phyloP scores from a whole-genome alignment of 2,113 vertebrate genomes.

The Chunga burmeisteri region DNA sequence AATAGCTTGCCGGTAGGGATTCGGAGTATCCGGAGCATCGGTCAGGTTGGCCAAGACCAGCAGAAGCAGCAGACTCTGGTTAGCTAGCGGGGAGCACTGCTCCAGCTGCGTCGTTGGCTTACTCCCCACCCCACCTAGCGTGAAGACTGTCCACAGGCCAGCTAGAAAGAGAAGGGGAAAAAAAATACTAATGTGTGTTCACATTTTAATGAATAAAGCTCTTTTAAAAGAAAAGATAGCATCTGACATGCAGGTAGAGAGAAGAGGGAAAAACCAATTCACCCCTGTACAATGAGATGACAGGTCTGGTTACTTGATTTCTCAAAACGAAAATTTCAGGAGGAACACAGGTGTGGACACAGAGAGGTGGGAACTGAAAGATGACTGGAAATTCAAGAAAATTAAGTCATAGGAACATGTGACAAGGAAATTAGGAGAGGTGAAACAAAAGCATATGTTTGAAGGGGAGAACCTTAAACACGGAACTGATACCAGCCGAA shows the following conservation, averaged over 20 bases:
- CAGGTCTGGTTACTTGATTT: no score
- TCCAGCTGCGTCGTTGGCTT: slow-evolving; percentile 78
- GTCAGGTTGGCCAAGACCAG: slow-evolving; percentile 92
- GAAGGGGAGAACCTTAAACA: not conserved
- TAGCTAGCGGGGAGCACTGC: slow-evolving; percentile 89
- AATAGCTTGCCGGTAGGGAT: slow-evolving; percentile 93
- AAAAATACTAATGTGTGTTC: not conserved
- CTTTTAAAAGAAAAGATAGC: not conserved
- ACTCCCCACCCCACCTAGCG: slow-evolving; percentile 87
- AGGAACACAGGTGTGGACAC: not conserved
- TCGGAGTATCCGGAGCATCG: slow-evolving; percentile 85
- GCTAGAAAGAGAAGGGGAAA: slow-evolving; percentile 70
- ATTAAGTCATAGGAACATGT: not conserved
- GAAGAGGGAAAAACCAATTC: not conserved
- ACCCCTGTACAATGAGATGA: not conserved
- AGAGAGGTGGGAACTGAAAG: not conserved
- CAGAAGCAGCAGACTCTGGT: slow-evolving; percentile 94
- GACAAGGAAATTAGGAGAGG: not conserved
- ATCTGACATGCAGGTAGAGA: not conserved
- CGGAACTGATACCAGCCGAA: not conserved
- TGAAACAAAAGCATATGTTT: not conserved
- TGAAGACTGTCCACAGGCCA: slow-evolving; percentile 96
- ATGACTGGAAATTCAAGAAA: not conserved
- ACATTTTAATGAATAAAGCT: not conserved
- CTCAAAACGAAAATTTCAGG: not conserved